Evolutionary conservation across 2,888 invertebrate genomes (phyloP), one percentile per base, ranked within the genome.

Genomic region (Acronicta alni): DNA sequence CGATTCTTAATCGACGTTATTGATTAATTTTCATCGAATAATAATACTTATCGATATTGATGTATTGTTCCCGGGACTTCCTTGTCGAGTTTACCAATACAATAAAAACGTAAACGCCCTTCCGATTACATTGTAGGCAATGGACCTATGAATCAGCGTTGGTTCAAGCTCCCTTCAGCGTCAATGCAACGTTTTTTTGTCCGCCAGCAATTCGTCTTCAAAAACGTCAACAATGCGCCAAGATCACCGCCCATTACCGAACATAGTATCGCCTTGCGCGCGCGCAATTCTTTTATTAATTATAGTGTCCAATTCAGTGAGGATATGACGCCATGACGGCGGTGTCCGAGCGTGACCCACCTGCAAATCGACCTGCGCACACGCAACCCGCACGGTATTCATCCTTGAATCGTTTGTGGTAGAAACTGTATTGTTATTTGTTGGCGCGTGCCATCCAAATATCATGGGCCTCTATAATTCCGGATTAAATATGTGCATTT

Each of bases 231-330:
- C 86, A 88, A 83, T 90, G 88, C 87, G 82, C 81, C 87, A 83
- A 77, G 84, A 84, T 75, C 68, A 74, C 78, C 80, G 81, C 74
- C 83, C 83, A 84, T 83, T 83, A 84, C 92, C 92, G 89, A 91
- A 92, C 89, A 92, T 89, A 92, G 92, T 63, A 75, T 81, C 84
- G 83, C 82, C 81, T 86, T 87, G 88, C 82, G 84, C 85, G 82
- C 82, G 88, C 92, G 88, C 92, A 87, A 86, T 89, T 88, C 88
- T 93, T 93, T 93, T 93, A 93, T 93, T 93, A 93, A 93, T 93
- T 91, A 88, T 84, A 79, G 84, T 89, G 84, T 81, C 92, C 92
- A 93, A 92, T 92, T 90, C 85, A 82, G 88, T 67, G 87, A 93
- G 93, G 93, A 94, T 93, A 91, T 94, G 93, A 94, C 92, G 93